Evolutionary conservation across 1,140 invertebrate species (phyloP).

Genomic region (Bombus fervidus): DNA sequence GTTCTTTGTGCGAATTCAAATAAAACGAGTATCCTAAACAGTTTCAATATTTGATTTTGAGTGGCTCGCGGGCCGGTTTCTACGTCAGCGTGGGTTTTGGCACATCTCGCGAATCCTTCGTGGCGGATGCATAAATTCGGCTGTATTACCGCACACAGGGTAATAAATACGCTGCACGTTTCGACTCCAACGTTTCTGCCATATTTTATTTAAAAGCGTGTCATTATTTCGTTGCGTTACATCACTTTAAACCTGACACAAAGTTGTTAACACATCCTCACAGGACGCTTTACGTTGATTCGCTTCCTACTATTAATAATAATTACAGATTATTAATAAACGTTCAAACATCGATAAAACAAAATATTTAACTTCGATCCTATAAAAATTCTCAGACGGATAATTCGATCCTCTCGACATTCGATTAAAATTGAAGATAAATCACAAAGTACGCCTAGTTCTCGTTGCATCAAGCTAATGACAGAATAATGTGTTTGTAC

Average conservation of each 20-base stretch:
- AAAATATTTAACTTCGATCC: neutral
- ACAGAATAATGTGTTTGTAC: neutral
- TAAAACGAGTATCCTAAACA: neutral
- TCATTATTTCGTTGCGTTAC: constrained; percentile 1
- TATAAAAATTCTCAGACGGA: neutral
- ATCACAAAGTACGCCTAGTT: neutral
- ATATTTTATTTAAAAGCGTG: neutral
- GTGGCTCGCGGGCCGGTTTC: neutral
- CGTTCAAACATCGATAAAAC: no score
- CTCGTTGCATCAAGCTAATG: neutral
- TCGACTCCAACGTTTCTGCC: neutral
- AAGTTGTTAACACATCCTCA: neutral
- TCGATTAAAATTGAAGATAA: neutral
- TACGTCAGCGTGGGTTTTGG: constrained; percentile 28
- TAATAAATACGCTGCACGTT: neutral
- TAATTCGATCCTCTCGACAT: neutral
- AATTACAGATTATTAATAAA: neutral
- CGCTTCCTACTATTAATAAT: no score
- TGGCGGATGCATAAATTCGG: constrained; percentile 35
- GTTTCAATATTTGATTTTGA: constrained; percentile 31
- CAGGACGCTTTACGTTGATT: no score
- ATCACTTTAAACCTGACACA: neutral
- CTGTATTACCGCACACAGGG: neutral
- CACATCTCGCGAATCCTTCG: constrained; percentile 8
- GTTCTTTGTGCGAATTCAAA: neutral